Percentiles rank a stretch among this genome's conserved stretches.
Conservation (phyloP, 2,888 invertebrate species). For the Crematogaster levior region DNA sequence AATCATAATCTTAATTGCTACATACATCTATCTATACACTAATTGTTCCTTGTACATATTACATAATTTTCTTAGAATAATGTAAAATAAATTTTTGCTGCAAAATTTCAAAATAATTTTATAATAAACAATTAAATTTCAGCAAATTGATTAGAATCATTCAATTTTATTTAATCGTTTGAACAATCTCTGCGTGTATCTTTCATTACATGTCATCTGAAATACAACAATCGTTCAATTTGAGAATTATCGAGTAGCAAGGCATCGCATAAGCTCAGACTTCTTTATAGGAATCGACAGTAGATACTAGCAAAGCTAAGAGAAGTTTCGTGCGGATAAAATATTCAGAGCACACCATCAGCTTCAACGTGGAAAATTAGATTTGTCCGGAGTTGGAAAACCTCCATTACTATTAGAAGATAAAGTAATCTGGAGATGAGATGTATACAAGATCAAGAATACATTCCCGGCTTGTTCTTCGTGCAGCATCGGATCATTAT, state of each 20-base stretch:
- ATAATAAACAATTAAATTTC: constrained; percentile 6
- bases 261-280: constrained; percentile 38
- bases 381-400: constrained; percentile 72
- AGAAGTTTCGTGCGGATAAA: constrained; percentile 68
- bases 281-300: constrained; percentile 64
- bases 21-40: not conserved
- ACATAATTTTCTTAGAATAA: not conserved
- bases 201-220: constrained; percentile 13
- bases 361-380: constrained; percentile 70
- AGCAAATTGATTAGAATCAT: not conserved
- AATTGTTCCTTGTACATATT: not conserved
- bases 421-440: constrained; percentile 69
- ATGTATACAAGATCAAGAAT: constrained; percentile 53
- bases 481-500: not conserved
- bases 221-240: constrained; percentile 14
- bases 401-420: constrained; percentile 70
- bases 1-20: not conserved
- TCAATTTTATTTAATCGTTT: not conserved
- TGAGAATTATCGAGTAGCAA: constrained; percentile 30
- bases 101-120: not conserved
- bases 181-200: not conserved
- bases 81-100: not conserved
- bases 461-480: constrained; percentile 48
- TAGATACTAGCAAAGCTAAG: constrained; percentile 52
- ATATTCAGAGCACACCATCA: constrained; percentile 73